Conservation (phyloP, 2,888 invertebrate species). For the Trachelus tabidus region DNA sequence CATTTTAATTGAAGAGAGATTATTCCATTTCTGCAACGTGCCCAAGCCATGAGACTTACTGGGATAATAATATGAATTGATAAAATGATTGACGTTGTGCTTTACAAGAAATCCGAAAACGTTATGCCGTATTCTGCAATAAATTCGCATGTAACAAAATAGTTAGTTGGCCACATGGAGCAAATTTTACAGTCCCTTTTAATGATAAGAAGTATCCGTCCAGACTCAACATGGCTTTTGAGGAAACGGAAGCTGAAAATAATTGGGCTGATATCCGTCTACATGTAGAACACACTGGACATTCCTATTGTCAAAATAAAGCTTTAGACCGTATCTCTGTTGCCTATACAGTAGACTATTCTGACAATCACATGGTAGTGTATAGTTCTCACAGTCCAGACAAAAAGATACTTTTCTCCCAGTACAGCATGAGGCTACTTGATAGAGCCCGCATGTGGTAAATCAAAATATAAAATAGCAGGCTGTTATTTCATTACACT, state of each 20-base stretch:
- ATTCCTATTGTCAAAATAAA: neutral
- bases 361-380: too few species aligned
- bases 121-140: too few species aligned
- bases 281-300: neutral
- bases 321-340: too few species aligned
- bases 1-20: neutral
- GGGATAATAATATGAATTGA: neutral
- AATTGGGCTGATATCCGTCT: neutral
- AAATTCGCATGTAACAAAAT: too few species aligned
- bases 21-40: slow-evolving; percentile 2
- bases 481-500: neutral
- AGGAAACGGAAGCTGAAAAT: too few species aligned
- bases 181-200: too few species aligned
- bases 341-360: too few species aligned
- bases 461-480: neutral
- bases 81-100: slow-evolving; percentile 3
- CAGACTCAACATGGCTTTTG: too few species aligned
- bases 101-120: neutral
- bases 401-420: too few species aligned
- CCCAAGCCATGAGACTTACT: slow-evolving; percentile 10
- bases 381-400: too few species aligned
- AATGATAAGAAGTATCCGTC: too few species aligned
- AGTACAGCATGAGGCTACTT: neutral
- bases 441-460: neutral
- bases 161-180: too few species aligned